Conservation (phyloP, 1,140 invertebrate species). For the Homarus americanus region DNA sequence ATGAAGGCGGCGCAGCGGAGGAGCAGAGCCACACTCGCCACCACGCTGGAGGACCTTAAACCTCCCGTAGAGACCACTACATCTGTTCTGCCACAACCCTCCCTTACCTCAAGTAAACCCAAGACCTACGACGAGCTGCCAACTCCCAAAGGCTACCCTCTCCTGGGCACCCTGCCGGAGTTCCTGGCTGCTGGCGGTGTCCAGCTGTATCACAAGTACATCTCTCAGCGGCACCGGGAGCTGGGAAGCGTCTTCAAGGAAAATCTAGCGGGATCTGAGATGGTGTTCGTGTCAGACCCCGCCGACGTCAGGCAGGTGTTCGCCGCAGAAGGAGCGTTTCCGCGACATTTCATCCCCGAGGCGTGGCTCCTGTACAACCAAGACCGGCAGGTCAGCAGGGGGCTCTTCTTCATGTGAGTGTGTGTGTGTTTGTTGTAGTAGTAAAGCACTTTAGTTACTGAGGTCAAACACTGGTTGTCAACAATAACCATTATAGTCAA, state of each 20-base stretch:
- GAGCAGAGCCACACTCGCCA: conserved; percentile 11
- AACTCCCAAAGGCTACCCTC: conserved; percentile 15
- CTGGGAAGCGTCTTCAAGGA: conserved; percentile 88
- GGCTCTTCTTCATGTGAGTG: conserved; percentile 91
- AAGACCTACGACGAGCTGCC: conserved; percentile 48
- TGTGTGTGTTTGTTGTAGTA: conserved; percentile 11
- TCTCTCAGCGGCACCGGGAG: conserved; percentile 81
- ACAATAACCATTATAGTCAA: too few species aligned
- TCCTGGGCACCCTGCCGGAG: conserved; percentile 37
- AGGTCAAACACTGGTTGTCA: too few species aligned
- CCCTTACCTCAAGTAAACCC: background rate
- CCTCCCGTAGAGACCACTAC: background rate
- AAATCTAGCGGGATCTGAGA: conserved; percentile 83
- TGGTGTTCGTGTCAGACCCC: conserved; percentile 86
- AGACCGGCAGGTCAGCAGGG: conserved; percentile 84
- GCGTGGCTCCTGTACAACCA: conserved; percentile 90
- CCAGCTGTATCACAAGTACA: conserved; percentile 41
- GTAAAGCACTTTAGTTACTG: background rate
- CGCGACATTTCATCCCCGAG: conserved; percentile 88
- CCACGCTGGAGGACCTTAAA: background rate
- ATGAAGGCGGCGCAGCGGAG: background rate
- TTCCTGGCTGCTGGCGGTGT: conserved; percentile 46
- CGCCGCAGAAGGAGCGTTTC: conserved; percentile 87
- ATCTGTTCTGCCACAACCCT: background rate
- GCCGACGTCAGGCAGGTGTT: conserved; percentile 86